These are phyloP conservation scores for Galagoides demidoff DNA, from an alignment of 2,797 vertebrate species.

Conservation along the genomic window DNA sequence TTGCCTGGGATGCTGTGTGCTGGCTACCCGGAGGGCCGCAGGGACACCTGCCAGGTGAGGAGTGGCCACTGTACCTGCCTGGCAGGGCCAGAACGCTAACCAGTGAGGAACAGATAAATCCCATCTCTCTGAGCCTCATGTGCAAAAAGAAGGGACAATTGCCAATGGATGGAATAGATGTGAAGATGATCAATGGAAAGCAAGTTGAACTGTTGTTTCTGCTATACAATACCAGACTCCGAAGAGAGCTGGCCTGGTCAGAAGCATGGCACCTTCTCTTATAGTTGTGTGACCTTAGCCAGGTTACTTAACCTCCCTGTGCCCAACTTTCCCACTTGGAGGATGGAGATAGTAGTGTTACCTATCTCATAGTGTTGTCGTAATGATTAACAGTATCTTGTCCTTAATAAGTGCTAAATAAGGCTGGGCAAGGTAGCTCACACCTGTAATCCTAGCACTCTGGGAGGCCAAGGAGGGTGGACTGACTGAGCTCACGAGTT, in stretches of 20 bases:
- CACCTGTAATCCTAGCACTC: no score
- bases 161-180: neutral
- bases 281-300: neutral
- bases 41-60: slow-evolving; percentile 83
- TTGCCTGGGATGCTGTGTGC: slow-evolving; percentile 80
- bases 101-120: neutral
- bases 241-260: neutral
- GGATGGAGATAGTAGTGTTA: neutral
- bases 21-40: slow-evolving; percentile 74
- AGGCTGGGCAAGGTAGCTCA: no score
- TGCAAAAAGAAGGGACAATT: neutral
- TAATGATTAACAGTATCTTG: neutral
- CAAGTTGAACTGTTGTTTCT: neutral
- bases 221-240: neutral
- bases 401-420: slow-evolving; percentile 16
- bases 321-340: slow-evolving; percentile 1
- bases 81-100: neutral
- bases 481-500: no score
- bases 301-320: neutral
- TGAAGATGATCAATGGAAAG: neutral
- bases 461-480: no score
- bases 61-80: neutral
- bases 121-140: neutral
- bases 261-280: neutral
- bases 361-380: neutral